Base-by-base conservation (phyloP, 2,113 vertebrate species). In the Helogale parvula region DNA sequence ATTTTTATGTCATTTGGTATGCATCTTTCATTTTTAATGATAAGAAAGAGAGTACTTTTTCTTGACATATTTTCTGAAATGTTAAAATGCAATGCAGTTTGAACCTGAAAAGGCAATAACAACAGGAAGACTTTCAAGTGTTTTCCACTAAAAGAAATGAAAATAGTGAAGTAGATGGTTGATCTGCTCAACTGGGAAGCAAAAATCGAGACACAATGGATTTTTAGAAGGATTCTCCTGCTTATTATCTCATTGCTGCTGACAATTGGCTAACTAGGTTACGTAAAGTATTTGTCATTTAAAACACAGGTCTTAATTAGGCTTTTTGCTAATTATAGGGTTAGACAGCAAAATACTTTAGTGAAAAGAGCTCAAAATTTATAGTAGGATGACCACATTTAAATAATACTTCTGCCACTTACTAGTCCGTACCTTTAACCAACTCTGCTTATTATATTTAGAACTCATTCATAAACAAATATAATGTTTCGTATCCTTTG, bases 41-140 rank as follows among this genome's bases (percentile, higher is more conserved):
- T 52, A 69, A 74, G 85, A 57, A 84, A 68, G 1, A 81, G 0
- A 50, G 50, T 14, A 52, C 1, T 65, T 50, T 80, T 65, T 85
- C 41, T 76, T 84, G 52, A 69, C 9, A 69, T 31, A 52, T 72
- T 96, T 97, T 93, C 23, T 66, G 23, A 92, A 87, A 96, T 33
- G 33, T 77, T 93, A 74, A 96, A 84, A 76, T 27, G 35, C 16
- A 54, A 41, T 57, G 5, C 25, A 74, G 7, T 19, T 90, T 72
- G 80, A 89, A 82, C 23, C 0, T 76, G 47, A 47, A 90, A 93
- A 87, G 16, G 3, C 47, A 92, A 54, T 72, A 87, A 52, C 15
- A 50, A 38, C 0, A 89, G 27, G 33, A 83, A 74, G 3, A 8
- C 3, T 52, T 81, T 38, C 38, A 5, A 86, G 17, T 57, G 4